Conservation (phyloP, 2,888 invertebrate genomes). For the Ichneumon xanthorius region DNA sequence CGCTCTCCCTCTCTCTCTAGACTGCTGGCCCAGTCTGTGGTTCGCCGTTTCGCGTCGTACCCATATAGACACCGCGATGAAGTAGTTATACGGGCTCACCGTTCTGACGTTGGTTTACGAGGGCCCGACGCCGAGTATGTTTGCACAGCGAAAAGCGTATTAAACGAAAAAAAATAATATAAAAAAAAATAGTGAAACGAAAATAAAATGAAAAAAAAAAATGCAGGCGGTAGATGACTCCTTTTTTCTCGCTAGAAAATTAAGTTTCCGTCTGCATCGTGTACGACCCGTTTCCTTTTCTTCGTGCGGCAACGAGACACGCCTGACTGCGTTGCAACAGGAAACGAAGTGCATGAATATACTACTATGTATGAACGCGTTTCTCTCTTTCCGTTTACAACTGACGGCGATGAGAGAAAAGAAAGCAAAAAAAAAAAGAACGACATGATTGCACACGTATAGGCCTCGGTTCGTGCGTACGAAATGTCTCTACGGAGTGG, state of each 20-base stretch:
- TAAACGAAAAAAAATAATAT: not conserved
- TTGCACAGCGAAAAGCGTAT: not conserved
- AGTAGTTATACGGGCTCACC: slow-evolving; percentile 35
- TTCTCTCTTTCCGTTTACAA: slow-evolving; percentile 28
- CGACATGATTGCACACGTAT: slow-evolving; percentile 51
- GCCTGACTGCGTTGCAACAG: slow-evolving; percentile 57
- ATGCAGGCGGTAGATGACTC: too few species aligned
- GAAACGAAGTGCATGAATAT: slow-evolving; percentile 55
- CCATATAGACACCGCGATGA: slow-evolving; percentile 16
- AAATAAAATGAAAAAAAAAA: not conserved
- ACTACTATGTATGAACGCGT: slow-evolving; percentile 50
- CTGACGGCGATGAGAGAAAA: slow-evolving; percentile 20
- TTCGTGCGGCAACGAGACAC: slow-evolving; percentile 34
- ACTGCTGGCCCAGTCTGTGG: slow-evolving; percentile 34
- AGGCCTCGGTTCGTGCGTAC: slow-evolving; percentile 56
- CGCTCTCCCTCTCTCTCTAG: slow-evolving; percentile 10
- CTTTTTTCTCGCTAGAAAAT: slow-evolving; percentile 2
- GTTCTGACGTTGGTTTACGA: slow-evolving; percentile 47
- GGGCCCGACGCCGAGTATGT: slow-evolving; percentile 11
- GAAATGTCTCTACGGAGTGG: slow-evolving; percentile 59
- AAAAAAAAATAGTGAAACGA: not conserved
- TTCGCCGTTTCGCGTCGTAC: slow-evolving; percentile 33
- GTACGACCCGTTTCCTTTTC: slow-evolving; percentile 71
- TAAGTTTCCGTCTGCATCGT: slow-evolving; percentile 6
- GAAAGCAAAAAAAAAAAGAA: not conserved